These are phyloP conservation scores for Terebella lapidaria DNA, from an alignment of 2,888 invertebrate species.

Conservation along the genomic window DNA sequence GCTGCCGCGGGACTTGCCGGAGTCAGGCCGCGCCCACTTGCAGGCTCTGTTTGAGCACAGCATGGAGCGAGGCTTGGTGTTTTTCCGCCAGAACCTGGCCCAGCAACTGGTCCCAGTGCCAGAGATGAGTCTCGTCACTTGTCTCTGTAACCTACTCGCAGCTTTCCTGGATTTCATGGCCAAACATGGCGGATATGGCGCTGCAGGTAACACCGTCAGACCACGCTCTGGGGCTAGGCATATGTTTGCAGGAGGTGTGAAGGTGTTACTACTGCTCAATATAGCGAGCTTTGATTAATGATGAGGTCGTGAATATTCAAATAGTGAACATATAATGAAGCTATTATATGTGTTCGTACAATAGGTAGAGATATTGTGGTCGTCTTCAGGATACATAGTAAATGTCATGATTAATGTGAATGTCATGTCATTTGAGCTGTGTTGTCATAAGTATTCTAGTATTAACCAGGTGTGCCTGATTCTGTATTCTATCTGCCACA, in stretches of 20 bases:
- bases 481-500: too few relatives aligned
- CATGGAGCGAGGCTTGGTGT: constrained; percentile 39
- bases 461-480: too few relatives aligned
- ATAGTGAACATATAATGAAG: too few relatives aligned
- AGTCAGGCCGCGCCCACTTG: constrained; percentile 44
- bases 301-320: too few relatives aligned
- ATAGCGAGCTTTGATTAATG: background rate
- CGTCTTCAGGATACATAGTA: too few relatives aligned
- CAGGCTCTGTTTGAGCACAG: constrained; percentile 43
- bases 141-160: constrained; percentile 45
- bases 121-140: constrained; percentile 38
- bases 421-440: too few relatives aligned
- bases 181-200: constrained; percentile 49
- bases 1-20: constrained; percentile 45
- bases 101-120: constrained; percentile 42
- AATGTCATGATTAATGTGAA: too few relatives aligned
- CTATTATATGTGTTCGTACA: too few relatives aligned
- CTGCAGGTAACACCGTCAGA: constrained; percentile 41
- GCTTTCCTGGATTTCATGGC: constrained; percentile 48
- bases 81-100: constrained; percentile 34
- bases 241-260: background rate
- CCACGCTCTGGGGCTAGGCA: background rate
- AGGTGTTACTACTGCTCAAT: background rate
- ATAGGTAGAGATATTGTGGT: too few relatives aligned
- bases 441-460: too few relatives aligned